Conservation (phyloP, 1,140 invertebrate genomes). For the Orchestia grillus region DNA sequence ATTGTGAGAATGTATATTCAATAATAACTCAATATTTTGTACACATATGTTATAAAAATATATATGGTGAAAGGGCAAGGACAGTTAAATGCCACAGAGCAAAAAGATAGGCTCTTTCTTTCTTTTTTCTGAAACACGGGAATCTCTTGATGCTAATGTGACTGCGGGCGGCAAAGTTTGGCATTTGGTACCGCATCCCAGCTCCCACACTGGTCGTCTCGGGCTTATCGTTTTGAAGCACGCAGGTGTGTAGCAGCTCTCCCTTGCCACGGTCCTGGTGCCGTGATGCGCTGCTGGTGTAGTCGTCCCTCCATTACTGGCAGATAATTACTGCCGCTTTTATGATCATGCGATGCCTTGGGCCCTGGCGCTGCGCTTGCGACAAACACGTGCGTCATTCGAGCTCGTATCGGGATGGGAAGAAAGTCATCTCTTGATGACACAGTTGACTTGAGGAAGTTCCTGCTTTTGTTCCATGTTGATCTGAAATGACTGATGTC, state of each 20-base stretch:
- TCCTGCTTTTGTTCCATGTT: background rate
- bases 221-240: background rate
- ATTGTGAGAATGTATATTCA: too few relatives aligned
- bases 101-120: background rate
- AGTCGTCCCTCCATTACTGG: background rate
- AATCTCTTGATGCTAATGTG: background rate
- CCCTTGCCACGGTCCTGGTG: too few relatives aligned
- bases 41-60: too few relatives aligned
- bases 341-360: background rate
- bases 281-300: background rate
- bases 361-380: background rate
- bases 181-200: background rate
- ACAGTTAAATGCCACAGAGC: background rate
- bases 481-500: background rate
- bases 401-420: background rate
- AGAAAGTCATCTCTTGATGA: background rate
- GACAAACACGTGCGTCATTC: background rate
- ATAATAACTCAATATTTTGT: too few relatives aligned
- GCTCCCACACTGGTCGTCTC: background rate
- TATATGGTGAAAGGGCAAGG: too few relatives aligned
- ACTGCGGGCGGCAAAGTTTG: background rate
- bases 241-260: background rate
- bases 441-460: background rate
- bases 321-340: background rate
- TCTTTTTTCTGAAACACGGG: background rate